Percentiles rank a stretch among this genome's conserved stretches.
These are phyloP conservation scores for Phrynocephalus forsythii DNA, from an alignment of 2,797 vertebrate species.

Conservation along the genomic window DNA sequence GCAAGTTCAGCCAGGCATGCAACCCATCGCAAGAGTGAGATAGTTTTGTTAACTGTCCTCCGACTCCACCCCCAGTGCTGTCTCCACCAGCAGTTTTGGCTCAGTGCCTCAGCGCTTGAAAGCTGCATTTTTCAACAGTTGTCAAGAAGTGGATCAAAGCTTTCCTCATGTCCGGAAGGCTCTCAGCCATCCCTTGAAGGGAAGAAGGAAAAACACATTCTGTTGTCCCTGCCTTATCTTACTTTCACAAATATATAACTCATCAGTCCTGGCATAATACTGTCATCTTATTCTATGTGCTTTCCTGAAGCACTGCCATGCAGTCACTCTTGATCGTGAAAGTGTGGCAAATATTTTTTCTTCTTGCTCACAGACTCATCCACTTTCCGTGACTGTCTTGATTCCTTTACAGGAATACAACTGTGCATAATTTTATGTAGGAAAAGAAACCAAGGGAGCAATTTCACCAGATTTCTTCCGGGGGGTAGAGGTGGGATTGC, in stretches of 20 bases:
- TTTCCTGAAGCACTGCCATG: not conserved
- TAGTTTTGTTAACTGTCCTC: not conserved
- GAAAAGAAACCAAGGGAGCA: too few species aligned
- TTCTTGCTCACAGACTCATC: too few species aligned
- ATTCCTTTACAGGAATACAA: too few species aligned
- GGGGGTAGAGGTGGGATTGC: too few species aligned
- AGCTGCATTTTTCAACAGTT: not conserved
- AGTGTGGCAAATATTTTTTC: not conserved
- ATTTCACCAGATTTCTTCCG: too few species aligned
- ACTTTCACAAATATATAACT: not conserved
- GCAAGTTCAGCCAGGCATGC: not conserved
- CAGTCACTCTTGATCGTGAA: not conserved
- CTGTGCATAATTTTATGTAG: too few species aligned
- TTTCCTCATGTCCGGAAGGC: not conserved
- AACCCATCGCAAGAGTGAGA: not conserved
- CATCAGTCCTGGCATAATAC: not conserved
- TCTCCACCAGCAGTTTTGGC: not conserved
- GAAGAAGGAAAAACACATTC: not conserved
- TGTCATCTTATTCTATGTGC: not conserved
- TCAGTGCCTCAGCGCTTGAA: not conserved
- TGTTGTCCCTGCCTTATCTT: not conserved
- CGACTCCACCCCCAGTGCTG: not conserved
- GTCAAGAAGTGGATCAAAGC: not conserved
- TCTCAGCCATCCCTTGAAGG: too few species aligned
- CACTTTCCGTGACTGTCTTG: not conserved